Percentiles rank a stretch among this genome's conserved stretches.
These are phyloP conservation scores for Phalera bucephala DNA, from an alignment of 2,888 invertebrate genomes.

Conservation along the genomic window DNA sequence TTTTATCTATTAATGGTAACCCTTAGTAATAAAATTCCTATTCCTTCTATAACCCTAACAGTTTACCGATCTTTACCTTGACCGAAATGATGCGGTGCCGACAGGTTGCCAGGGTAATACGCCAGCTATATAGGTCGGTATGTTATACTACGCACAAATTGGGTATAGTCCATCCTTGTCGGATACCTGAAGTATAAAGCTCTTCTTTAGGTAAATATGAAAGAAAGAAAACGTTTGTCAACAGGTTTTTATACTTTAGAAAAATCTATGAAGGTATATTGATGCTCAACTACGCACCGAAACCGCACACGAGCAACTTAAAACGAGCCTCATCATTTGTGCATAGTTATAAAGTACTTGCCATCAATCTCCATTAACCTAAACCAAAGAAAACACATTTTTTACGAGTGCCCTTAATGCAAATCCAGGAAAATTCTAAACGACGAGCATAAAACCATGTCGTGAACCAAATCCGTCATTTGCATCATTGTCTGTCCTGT, in stretches of 20 bases:
- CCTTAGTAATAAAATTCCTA: constrained; percentile 9
- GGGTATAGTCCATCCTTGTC: too few relatives aligned
- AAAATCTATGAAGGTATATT: too few relatives aligned
- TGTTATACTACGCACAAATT: too few relatives aligned
- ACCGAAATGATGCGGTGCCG: constrained; percentile 21
- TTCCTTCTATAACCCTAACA: constrained; percentile 19
- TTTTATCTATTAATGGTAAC: background rate
- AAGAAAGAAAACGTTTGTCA: too few relatives aligned
- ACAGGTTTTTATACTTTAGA: too few relatives aligned
- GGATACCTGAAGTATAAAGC: too few relatives aligned
- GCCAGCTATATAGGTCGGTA: too few relatives aligned
- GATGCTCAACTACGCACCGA: too few relatives aligned
- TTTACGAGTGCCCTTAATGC: constrained; percentile 4
- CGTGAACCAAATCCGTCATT: constrained; percentile 13
- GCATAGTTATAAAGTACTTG: too few relatives aligned
- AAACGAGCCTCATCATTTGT: too few relatives aligned
- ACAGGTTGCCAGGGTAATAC: constrained; percentile 20
- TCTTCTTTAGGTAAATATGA: too few relatives aligned
- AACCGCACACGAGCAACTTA: too few relatives aligned
- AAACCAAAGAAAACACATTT: background rate
- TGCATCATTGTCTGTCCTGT: constrained; percentile 19
- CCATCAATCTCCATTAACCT: constrained; percentile 7
- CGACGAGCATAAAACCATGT: constrained; percentile 14
- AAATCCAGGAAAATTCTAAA: background rate
- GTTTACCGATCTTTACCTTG: constrained; percentile 24